Evolutionary conservation across 2,797 vertebrate species (phyloP), one percentile per base, ranked within the genome.

Genomic region (Phoxinus dragarum): DNA sequence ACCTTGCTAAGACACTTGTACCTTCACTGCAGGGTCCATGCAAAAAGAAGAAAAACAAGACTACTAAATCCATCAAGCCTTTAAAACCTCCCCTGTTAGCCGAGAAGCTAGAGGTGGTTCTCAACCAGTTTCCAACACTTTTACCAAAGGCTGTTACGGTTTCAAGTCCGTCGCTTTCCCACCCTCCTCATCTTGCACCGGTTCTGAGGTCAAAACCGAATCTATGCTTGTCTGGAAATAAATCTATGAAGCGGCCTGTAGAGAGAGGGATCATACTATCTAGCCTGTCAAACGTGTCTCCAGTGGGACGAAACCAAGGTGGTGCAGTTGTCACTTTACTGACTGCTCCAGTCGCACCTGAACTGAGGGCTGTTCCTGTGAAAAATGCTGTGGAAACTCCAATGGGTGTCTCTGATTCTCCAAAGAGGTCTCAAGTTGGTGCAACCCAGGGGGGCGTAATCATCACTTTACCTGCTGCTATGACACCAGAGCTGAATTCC

Each of bases 1-100:
- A 89, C 61, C 88, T 95, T 0, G 89, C 80, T 23, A 80, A 85
- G 7, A 12, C 77, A 14, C 89, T 89, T 84, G 76, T 82, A 56
- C 6, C 38, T 68, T 79, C 27, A 59, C 27, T 16, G 79, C 36
- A 14, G 40, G 23, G 6, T 47, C 61, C 1, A 38, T n/a, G n/a
- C 56, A 80, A 54, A 83, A 81, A 64, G 61, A 86, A 78, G 49
- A 47, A 31, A 21, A 27, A 23, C 11, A 49, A 27, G 8, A 44
- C 36, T 42, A 21, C 19, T 21, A 71, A 61, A 81, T 71, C 47
- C 19, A 23, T 23, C 38, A 78, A 79, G 2, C 56, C 67, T 61
- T 44, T 38, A 47, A 86, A 76, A 66, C 71, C 76, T 84, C 10
- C 67, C 19, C 79, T 27, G 0, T 71, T 69, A 16, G 17, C 67